phyloP scores from a whole-genome alignment of 2,113 vertebrate species.

The Ahaetulla prasina region DNA sequence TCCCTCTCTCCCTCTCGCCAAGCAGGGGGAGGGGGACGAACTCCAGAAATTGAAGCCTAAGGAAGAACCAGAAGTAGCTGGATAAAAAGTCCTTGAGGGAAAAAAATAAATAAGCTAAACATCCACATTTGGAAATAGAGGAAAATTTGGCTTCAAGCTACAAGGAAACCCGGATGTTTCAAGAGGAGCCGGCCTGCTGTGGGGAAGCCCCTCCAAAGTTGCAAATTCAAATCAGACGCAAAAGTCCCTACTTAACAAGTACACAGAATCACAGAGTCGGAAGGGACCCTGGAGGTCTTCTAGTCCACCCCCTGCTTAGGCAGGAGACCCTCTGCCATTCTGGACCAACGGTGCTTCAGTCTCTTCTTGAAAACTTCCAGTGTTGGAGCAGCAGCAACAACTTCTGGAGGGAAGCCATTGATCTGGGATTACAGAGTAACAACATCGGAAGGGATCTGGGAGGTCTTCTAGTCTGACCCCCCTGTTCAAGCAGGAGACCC shows the following conservation, averaged over 20 bases:
- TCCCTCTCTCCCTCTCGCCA: background rate
- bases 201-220: background rate
- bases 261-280: background rate
- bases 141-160: background rate
- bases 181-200: background rate
- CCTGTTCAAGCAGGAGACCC: too few relatives aligned
- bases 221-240: background rate
- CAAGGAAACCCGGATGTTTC: background rate
- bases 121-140: background rate
- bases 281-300: background rate
- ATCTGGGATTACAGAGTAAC: background rate
- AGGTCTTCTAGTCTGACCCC: background rate
- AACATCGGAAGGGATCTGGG: background rate
- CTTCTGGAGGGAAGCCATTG: too few relatives aligned
- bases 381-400: too few relatives aligned
- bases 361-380: too few relatives aligned
- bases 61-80: background rate
- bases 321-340: background rate
- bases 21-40: background rate
- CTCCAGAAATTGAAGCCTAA: background rate
- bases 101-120: background rate
- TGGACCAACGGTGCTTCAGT: too few relatives aligned
- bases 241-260: background rate
- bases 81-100: background rate
- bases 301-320: background rate